A percentile compares a stretch with the other conserved stretches of the same genome.
phyloP scores from a whole-genome alignment of 1,140 invertebrate species.

The Eupristina koningsbergeri region DNA sequence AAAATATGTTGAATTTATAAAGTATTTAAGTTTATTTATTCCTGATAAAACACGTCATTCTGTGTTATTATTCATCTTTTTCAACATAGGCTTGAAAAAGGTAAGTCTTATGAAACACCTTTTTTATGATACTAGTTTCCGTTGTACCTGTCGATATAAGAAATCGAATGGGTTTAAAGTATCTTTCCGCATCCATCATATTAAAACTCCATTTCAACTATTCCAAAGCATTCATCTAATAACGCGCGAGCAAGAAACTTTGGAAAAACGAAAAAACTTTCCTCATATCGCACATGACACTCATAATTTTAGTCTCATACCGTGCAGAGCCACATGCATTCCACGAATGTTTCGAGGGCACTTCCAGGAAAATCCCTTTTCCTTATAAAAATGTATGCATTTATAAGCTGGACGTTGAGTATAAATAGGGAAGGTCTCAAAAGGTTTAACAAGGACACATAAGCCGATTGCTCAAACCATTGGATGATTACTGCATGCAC shows the following conservation, averaged over 20 bases:
- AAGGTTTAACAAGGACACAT: not conserved
- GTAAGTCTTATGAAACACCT: not conserved
- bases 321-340: too few species aligned
- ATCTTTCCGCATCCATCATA: not conserved
- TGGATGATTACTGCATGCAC: not conserved
- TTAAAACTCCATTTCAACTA: not conserved
- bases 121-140: not conserved
- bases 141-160: not conserved
- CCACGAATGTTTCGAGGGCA: too few species aligned
- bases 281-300: not conserved
- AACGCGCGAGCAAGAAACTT: not conserved
- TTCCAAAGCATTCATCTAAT: not conserved
- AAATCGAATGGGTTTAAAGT: not conserved
- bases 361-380: not conserved
- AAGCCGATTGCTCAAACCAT: not conserved
- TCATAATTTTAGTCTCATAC: not conserved
- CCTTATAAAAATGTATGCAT: too few species aligned
- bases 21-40: too few species aligned
- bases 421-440: not conserved
- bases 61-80: too few species aligned
- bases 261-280: not conserved
- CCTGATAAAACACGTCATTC: too few species aligned
- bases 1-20: too few species aligned
- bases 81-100: too few species aligned
- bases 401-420: not conserved